Base-by-base conservation (phyloP, 2,113 vertebrate genomes). In the Corythaixoides concolor region DNA sequence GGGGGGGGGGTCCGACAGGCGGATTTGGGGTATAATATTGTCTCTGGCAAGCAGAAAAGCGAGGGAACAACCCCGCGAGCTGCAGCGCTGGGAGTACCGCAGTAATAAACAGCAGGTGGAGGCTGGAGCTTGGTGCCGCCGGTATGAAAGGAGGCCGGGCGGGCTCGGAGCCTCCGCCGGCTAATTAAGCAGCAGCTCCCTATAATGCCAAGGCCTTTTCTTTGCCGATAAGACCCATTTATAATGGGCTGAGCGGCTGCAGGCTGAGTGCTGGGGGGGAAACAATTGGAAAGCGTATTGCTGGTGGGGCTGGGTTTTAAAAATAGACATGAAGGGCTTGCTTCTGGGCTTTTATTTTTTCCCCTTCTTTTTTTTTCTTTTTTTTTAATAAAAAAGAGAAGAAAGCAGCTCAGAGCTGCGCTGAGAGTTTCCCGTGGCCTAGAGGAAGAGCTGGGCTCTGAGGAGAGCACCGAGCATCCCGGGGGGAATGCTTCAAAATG, bases 161-260 rank as follows among this genome's bases (percentile, higher is more conserved):
- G 18, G 96, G 93, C 87, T 94, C 28, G 15, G 90, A 97, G 96
- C 93, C 81, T 95, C 91, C 12, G 20, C 81, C 3, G 91, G 81
- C 91, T 97, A 97, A 97, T 97, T 97, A 97, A 97, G 94, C 84
- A 87, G 91, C 93, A 93, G 97, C 91, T 97, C 94, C 92, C 95
- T 86, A 24, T 93, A 95, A 95, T 85, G 96, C 76, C 22, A 95
- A 91, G 77, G 95, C 90, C 75, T 96, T 97, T 97, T 95, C 95
- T 94, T 85, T 23, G 85, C 93, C 77, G 95, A 96, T 97, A 97
- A 96, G 88, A 84, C 94, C 90, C 86, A 80, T 97, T 96, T 96
- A 93, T 95, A 97, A 96, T 91, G 97, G 96, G 78, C 84, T 82
- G 88, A 93, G 95, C 70, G 6, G 83, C 81, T 5, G 60, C 93